Evolutionary conservation across 2,113 vertebrate species (phyloP), one percentile per base, ranked within the genome.

Genomic region (Corydoras sp.): DNA sequence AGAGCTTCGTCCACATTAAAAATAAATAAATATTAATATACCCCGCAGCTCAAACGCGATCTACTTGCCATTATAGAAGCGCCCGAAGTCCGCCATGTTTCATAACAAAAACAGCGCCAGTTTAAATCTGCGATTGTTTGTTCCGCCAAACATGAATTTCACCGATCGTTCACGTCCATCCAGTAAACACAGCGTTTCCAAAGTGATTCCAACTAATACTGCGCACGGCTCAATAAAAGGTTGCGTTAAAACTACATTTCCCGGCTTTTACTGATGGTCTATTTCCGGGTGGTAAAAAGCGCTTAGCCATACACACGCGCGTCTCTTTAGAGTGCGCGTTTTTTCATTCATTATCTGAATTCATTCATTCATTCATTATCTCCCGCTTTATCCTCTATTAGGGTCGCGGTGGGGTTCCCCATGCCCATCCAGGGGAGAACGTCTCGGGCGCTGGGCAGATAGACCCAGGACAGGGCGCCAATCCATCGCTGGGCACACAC

Each of bases 21-120:
- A 54, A 62, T n/a, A 70, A 76, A 76, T 53, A 65, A 49, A 43
- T 68, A 75, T 30, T 5, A 53, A 67, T 24, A 30, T 29, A 14
- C 12, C 18, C 51, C 31, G 18, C 3, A 74, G 30, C 58, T 24
- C 9, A 35, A 10, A 43, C 1, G 8, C 50, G 30, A 65, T 48
- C 29, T 35, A 71, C 85, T 86, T 77, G 88, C 89, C 86, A 63
- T 82, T 88, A 81, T 88, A 87, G 76, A 85, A 87, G 62, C 84
- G 80, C 7, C 83, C 83, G 79, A 86, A 77, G 14, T 89, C 88
- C 55, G 70, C 69, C 63, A 69, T 75, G 84, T 85, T 86, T 87
- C 77, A 3, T 10, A 30, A 3, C 49, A 58, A 58, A 60, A 79
- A 62, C 55, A 71, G 62, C 43, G 72, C 81, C 65, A 62, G 59